Evolutionary conservation across 2,888 invertebrate genomes (phyloP), one percentile per base, ranked within the genome.

Genomic region (Thymelicus lineola): DNA sequence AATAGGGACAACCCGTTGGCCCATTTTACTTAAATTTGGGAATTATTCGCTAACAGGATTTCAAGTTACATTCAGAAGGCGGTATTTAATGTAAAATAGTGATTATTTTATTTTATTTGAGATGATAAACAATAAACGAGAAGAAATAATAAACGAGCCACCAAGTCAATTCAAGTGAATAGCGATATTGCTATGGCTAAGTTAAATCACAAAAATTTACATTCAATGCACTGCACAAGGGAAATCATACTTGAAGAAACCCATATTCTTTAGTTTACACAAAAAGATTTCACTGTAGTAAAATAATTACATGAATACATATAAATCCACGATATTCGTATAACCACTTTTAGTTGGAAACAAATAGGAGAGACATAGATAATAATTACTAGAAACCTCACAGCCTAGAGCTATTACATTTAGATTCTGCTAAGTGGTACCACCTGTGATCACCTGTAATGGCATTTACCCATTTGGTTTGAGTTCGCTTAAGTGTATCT

Each of bases 361-460:
- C 48, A 15, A 48, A 48, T 48, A 1, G 48, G 7, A 10, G 48
- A 15, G 48, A n/a, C 15, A 48, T 38, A 38, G 38, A 38, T 10
- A 10, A 48, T 48, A 48, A 48, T 53, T 59, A 59, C 15, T 15
- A 59, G 15, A 42, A 38, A 15, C 14, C 58, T 36, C 36, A n/a
- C 35, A 59, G 35, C 59, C 36, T 59, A 59, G 17, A 38, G 42
- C 38, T 35, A 59, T 59, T 59, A 17, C 42, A 59, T 59, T 59
- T 15, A 59, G n/a, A 9, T 15, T 15, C 15, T 38, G 17, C n/a
- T 59, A 59, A 59, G 59, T 36, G 42, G 38, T 42, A 15, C 38
- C 59, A 38, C 59, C 59, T 59, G 59, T 59, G 53, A 53, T 28
- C 53, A 53, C 53, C 20, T 20, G 20, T 53, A 53, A 53, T 17